These are phyloP conservation scores for Drosophila eugracilis DNA, from an alignment of 1,140 invertebrate genomes.

Conservation along the genomic window DNA sequence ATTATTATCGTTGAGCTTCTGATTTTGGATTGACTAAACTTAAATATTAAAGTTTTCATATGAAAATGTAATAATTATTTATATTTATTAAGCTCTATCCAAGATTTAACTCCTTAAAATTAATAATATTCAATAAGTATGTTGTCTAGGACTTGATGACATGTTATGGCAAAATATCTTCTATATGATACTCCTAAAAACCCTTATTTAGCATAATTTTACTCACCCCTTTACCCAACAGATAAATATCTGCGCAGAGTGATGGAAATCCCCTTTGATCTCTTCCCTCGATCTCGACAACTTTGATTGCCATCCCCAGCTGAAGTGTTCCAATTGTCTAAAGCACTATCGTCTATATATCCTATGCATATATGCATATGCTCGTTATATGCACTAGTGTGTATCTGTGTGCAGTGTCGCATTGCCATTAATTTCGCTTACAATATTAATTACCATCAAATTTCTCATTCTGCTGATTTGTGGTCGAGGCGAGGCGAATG, in stretches of 20 bases:
- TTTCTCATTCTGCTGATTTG: conserved; percentile 80
- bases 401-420: conserved; percentile 39
- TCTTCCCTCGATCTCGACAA: conserved; percentile 20
- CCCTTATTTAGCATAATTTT: conserved; percentile 8
- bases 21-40: too few relatives aligned
- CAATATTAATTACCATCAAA: conserved; percentile 82
- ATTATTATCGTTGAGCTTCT: too few relatives aligned
- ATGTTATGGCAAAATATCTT: not conserved
- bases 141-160: too few relatives aligned
- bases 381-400: too few relatives aligned
- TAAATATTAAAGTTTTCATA: too few relatives aligned
- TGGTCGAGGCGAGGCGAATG: conserved; percentile 61
- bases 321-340: conserved; percentile 47
- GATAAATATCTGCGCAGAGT: conserved; percentile 23
- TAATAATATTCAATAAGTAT: too few relatives aligned
- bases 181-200: not conserved
- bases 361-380: conserved; percentile 12
- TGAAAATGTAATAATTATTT: too few relatives aligned
- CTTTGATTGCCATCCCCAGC: conserved; percentile 41
- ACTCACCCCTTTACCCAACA: conserved; percentile 16
- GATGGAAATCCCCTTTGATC: conserved; percentile 39
- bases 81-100: too few relatives aligned
- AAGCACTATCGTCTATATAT: conserved; percentile 22
- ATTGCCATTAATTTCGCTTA: conserved; percentile 69
- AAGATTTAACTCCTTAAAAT: too few relatives aligned